Conservation (phyloP, 2,797 vertebrate species). For the Cirrhinus molitorella region DNA sequence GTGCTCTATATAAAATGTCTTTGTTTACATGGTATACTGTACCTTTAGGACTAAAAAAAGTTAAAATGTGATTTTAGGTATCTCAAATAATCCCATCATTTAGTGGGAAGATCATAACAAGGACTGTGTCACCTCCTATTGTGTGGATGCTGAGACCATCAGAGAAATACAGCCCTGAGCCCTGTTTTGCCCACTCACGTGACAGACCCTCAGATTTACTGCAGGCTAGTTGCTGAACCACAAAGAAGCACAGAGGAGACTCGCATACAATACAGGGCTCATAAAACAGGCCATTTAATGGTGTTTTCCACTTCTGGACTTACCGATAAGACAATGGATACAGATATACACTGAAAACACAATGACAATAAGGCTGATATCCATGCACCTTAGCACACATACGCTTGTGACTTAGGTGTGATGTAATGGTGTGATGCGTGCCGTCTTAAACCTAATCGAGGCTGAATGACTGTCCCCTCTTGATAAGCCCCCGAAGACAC, state of each 20-base stretch:
- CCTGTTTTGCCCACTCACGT: neutral
- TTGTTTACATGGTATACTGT: neutral
- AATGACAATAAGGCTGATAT: neutral
- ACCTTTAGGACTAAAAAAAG: neutral
- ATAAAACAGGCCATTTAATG: conserved; percentile 23
- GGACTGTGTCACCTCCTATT: neutral
- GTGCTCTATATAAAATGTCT: neutral
- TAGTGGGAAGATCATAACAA: neutral
- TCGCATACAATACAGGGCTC: neutral
- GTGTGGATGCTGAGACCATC: neutral
- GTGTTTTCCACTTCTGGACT: conserved; percentile 10
- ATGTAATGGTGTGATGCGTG: neutral
- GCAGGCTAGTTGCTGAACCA: conserved; percentile 3
- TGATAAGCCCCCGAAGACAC: conserved; percentile 40
- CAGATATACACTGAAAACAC: neutral
- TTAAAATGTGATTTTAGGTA: neutral
- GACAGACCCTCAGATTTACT: conserved; percentile 42
- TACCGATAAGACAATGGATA: neutral
- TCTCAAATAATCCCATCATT: neutral
- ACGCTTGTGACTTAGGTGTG: neutral
- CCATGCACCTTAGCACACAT: neutral
- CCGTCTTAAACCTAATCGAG: conserved; percentile 24
- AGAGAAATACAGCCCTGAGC: neutral
- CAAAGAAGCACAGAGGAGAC: conserved; percentile 26
- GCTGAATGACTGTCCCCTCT: conserved; percentile 25